Base-by-base conservation (phyloP, 2,888 invertebrate genomes). In the Epirrhoe tristata region DNA sequence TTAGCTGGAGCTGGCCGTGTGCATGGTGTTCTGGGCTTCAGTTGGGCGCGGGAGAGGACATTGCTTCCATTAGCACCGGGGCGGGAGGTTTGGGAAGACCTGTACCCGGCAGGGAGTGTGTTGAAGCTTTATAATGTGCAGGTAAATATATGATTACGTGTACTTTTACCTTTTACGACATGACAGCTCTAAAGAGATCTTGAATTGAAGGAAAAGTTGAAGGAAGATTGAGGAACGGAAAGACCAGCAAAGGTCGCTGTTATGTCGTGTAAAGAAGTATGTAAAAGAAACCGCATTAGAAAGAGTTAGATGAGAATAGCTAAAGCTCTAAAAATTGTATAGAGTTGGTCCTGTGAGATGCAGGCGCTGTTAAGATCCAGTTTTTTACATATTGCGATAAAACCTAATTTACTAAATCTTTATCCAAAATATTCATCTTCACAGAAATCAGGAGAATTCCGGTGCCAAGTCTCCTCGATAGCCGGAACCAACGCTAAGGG, bases 31-130 rank as follows among this genome's bases (percentile, higher is more conserved):
- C 93, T 97, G 62, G 97, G 97, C 5, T 97, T 97, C 82, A 97
- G 97, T 78, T 98, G 97, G 97, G 96, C 96, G 0, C 95, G 96
- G 74, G 97, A 97, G 80, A 95, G 95, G 64, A 95, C 95, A 8
- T 89, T 98, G 12, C 94, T 98, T 24, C 96, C 96, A 55, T 94
- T 97, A 67, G 95, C 95, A 59, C 96, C 96, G 0, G 96, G 96
- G 6, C 94, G 94, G n/a, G 97, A 96, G 78, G 96, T 96, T 75
- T 97, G 97, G 96, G 97, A 98, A 82, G 97, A 97, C 80, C 93
- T 98, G 32, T 97, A 96, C 84, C 97, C 97, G 0, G 96, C 96
- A 66, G 98, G 98, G 7, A 97, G 97, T 78, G 96, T 98, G 62
- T 90, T 98, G 5, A 96, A 96, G 81, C 95, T 98, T 34, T 96